Percentiles rank a stretch among this genome's conserved stretches.
These are phyloP conservation scores for Thereva nobilitata DNA, from an alignment of 2,888 invertebrate genomes.

Conservation along the genomic window DNA sequence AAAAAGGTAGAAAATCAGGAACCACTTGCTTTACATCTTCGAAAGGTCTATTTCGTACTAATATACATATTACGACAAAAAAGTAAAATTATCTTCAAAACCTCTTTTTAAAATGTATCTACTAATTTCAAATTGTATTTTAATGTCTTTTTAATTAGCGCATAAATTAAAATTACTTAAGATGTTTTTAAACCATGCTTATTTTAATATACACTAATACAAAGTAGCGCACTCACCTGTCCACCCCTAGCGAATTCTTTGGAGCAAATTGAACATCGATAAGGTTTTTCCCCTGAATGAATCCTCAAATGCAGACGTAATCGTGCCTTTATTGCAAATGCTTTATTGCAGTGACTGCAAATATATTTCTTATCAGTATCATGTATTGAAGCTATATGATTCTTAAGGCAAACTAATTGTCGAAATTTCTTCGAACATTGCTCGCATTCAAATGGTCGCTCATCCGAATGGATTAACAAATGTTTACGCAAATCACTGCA, in stretches of 20 bases:
- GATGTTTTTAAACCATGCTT: no score
- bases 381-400: slow-evolving; percentile 61
- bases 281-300: slow-evolving; percentile 74
- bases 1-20: no score
- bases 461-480: slow-evolving; percentile 67
- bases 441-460: slow-evolving; percentile 66
- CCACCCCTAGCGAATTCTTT: slow-evolving; percentile 75
- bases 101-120: no score
- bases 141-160: no score
- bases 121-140: no score
- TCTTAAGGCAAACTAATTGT: slow-evolving; percentile 65
- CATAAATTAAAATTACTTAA: no score
- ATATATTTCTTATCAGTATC: slow-evolving; percentile 60
- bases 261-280: slow-evolving; percentile 66
- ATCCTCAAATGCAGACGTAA: slow-evolving; percentile 72
- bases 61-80: no score
- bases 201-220: no score
- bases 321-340: slow-evolving; percentile 76
- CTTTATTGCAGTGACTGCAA: slow-evolving; percentile 75
- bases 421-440: slow-evolving; percentile 69
- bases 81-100: no score
- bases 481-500: slow-evolving; percentile 71
- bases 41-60: no score
- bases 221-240: slow-evolving; percentile 61
- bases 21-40: no score